These are phyloP conservation scores for Oxyura jamaicensis DNA, from an alignment of 2,113 vertebrate species.

Conservation along the genomic window DNA sequence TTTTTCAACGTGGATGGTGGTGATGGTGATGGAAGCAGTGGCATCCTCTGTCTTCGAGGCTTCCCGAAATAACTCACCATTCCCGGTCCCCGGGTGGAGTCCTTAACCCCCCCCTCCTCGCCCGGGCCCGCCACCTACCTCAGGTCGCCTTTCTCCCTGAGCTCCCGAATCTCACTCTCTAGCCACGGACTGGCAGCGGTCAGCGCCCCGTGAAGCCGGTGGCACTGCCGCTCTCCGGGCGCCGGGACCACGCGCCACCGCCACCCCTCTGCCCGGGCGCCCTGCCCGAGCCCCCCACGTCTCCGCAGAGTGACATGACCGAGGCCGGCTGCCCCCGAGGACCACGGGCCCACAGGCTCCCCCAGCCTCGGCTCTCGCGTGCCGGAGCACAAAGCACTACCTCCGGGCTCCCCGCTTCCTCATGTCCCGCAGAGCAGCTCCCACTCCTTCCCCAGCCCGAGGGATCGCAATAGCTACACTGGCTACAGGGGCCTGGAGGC, in stretches of 20 bases:
- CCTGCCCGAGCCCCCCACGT: neutral
- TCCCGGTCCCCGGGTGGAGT: neutral
- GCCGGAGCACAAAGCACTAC: constrained; percentile 22
- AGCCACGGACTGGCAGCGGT: neutral
- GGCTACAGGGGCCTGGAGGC: constrained; percentile 34
- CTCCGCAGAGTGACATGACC: neutral
- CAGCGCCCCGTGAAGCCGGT: neutral
- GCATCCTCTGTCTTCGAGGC: neutral
- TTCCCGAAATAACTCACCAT: neutral
- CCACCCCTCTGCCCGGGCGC: neutral
- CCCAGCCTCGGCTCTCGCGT: constrained; percentile 1
- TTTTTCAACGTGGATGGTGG: constrained; percentile 1
- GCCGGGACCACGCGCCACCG: neutral
- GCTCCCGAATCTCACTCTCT: neutral
- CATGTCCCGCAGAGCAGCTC: neutral
- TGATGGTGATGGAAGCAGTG: neutral
- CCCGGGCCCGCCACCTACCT: constrained; percentile 25
- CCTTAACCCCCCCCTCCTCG: neutral
- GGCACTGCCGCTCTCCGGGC: neutral
- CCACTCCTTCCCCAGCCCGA: neutral
- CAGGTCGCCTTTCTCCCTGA: neutral
- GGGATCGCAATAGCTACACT: neutral
- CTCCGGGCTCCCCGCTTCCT: constrained; percentile 1
- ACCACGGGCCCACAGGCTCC: neutral
- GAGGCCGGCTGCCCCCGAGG: constrained; percentile 32